Conservation (phyloP, 2,113 vertebrate genomes). For the Vanacampus margaritifer region DNA sequence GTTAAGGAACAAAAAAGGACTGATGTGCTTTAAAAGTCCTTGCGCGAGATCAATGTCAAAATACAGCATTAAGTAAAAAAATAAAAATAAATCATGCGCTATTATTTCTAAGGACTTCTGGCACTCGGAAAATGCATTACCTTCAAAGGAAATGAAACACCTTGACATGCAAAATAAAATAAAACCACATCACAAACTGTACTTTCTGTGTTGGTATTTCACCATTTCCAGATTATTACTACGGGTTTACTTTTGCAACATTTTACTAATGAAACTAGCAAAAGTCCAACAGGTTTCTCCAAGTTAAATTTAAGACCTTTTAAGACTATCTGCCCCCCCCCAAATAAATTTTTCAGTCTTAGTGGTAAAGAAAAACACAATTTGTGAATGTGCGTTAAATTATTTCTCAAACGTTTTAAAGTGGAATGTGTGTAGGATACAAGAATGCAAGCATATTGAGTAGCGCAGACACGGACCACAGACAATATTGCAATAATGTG, state of each 20-base stretch:
- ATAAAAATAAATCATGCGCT: neutral
- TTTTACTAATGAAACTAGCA: neutral
- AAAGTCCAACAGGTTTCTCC: no score
- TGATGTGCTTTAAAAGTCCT: slow-evolving; percentile 1
- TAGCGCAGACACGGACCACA: no score
- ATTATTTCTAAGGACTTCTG: neutral
- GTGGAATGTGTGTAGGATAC: no score
- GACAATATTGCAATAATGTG: no score
- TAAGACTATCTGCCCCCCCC: no score
- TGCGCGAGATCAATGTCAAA: neutral
- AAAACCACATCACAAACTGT: neutral
- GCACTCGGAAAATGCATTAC: neutral
- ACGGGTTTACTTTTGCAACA: neutral
- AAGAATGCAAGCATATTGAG: no score
- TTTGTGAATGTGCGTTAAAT: no score
- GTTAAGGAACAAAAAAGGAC: neutral
- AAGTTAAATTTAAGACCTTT: no score
- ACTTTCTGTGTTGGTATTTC: neutral
- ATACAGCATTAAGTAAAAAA: neutral
- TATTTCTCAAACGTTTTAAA: no score
- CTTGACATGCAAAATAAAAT: neutral
- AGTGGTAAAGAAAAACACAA: no score
- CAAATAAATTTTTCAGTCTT: no score
- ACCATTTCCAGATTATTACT: neutral
- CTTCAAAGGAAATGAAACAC: neutral